Base-by-base conservation (phyloP, 2,888 invertebrate genomes). In the Linnaemya tessellans region DNA sequence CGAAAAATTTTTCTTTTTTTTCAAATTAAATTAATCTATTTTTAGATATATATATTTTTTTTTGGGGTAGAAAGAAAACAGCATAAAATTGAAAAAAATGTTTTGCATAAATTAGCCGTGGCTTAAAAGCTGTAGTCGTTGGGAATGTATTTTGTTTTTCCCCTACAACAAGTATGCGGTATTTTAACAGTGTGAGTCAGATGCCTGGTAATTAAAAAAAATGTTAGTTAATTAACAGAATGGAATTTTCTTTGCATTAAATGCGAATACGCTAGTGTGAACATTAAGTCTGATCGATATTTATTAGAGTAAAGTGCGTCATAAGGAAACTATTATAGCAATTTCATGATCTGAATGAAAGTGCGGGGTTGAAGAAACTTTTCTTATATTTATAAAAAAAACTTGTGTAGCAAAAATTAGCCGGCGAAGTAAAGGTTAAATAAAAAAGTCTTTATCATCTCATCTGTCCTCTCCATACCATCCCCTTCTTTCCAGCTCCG, bases 21-120 rank as follows among this genome's bases (percentile, higher is more conserved):
- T 13, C 65, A 77, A 84, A 71, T 77, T 71, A 67, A 75, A 67
- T 20, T 41, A 15, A 15, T 22, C 9, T 65, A 30, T 25, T 65
- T 46, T 49, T 46, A n/a, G n/a, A n/a, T n/a, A n/a, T n/a, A n/a
- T 60, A 30, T 3, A 30, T 5, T 2, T 2, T 3, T 30, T 30
- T 30, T 30, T 5, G 30, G n/a, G 49, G 20, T n/a, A n/a, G n/a
- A 11, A 43, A 51, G 60, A 20, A 54, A 51, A 0, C 20, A 35
- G 15, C 58, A 70, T 68, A 58, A 65, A 67, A 73, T 46, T 1
- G 41, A 74, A 80, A 51, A 20, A 43, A 64, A 43, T 79, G 58
- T 79, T 81, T 84, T 75, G 74, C 79, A 84, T 84, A 80, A 79
- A 84, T 84, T 80, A 84, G 80, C 58, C 8, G 35, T 13, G 79